Percentiles rank a stretch among this genome's conserved stretches.
phyloP scores from a whole-genome alignment of 2,888 invertebrate species.

The Blomia tropicalis region DNA sequence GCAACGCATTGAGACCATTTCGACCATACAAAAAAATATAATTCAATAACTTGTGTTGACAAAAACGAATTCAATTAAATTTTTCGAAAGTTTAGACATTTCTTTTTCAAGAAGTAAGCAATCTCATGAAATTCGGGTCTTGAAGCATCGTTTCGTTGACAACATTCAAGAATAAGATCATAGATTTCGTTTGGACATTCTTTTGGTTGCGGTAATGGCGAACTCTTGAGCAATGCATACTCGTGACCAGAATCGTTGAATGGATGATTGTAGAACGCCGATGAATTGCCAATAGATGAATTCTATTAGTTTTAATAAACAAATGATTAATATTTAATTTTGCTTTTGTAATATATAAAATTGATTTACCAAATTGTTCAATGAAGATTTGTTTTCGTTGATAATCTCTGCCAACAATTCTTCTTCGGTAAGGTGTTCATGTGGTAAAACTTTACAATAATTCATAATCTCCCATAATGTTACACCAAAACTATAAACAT shows the following conservation, averaged over 20 bases:
- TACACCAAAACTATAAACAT: slow-evolving; percentile 78
- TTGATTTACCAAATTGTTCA: slow-evolving; percentile 4
- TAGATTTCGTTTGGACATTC: slow-evolving; percentile 71
- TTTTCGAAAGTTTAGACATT: slow-evolving; percentile 45
- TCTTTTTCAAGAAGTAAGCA: slow-evolving; percentile 63
- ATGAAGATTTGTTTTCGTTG: not conserved
- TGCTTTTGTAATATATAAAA: not conserved
- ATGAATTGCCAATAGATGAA: not conserved
- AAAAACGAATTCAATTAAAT: no score
- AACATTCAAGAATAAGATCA: slow-evolving; percentile 79
- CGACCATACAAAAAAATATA: no score
- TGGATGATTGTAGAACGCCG: slow-evolving; percentile 14
- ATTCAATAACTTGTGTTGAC: no score
- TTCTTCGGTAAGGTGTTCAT: slow-evolving; percentile 54
- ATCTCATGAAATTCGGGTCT: slow-evolving; percentile 74
- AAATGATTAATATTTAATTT: not conserved
- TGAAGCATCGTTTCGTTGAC: slow-evolving; percentile 62
- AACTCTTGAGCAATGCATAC: not conserved
- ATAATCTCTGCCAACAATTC: slow-evolving; percentile 63
- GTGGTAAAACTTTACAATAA: slow-evolving; percentile 58
- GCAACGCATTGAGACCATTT: no score
- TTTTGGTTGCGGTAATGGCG: slow-evolving; percentile 48
- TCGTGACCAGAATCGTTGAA: slow-evolving; percentile 3
- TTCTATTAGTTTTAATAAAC: not conserved
- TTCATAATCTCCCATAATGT: slow-evolving; percentile 72